Percentiles rank a stretch among this genome's conserved stretches.
These are phyloP conservation scores for Irena cyanogastra DNA, from an alignment of 2,113 vertebrate species.

Conservation along the genomic window DNA sequence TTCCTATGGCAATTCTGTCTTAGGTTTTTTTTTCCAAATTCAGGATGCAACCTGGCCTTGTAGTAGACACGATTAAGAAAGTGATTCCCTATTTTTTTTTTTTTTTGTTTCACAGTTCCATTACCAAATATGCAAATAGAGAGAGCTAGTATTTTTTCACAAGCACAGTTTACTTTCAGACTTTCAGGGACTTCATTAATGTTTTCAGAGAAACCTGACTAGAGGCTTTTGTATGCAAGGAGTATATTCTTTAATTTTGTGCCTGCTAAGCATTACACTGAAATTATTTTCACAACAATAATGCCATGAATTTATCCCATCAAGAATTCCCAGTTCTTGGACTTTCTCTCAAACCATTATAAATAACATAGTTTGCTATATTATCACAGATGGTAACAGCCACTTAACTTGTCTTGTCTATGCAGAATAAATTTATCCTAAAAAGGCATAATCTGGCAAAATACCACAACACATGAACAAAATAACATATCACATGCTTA, in stretches of 20 bases:
- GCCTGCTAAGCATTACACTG: neutral
- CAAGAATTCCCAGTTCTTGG: neutral
- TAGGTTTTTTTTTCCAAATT: neutral
- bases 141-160: neutral
- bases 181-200: neutral
- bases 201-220: neutral
- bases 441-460: neutral
- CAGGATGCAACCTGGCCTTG: neutral
- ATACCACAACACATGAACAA: neutral
- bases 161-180: neutral
- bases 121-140: neutral
- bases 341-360: neutral
- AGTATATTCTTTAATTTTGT: neutral
- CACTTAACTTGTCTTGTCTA: neutral
- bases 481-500: neutral
- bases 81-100: neutral
- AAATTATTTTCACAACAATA: neutral
- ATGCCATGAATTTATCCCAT: neutral
- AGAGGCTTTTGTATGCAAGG: rapidly evolving
- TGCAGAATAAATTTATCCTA: neutral
- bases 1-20: neutral
- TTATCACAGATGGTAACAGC: neutral
- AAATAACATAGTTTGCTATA: neutral
- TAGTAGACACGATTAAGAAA: neutral
- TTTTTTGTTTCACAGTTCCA: neutral